These are phyloP conservation scores for Pterostichus madidus DNA, from an alignment of 2,888 invertebrate genomes.

Conservation along the genomic window DNA sequence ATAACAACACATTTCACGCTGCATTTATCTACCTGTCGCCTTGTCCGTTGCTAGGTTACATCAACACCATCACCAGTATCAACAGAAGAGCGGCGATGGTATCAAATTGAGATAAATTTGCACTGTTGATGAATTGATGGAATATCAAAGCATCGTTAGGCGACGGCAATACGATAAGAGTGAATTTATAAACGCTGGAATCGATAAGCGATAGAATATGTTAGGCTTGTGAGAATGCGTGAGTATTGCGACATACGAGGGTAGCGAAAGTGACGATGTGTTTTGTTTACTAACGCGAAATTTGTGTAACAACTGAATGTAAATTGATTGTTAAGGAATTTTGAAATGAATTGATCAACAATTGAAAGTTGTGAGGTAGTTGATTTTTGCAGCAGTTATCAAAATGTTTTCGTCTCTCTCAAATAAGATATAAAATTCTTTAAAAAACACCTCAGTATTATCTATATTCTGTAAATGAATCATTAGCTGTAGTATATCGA, in stretches of 20 bases:
- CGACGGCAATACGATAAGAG: constrained; percentile 59
- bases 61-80: too few species aligned
- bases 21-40: too few species aligned
- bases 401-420: too few species aligned
- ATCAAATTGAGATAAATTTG: too few species aligned
- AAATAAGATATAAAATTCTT: too few species aligned
- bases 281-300: constrained; percentile 2
- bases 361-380: neutral
- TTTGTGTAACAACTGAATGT: neutral
- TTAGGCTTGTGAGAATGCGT: neutral
- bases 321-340: neutral
- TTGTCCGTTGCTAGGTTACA: too few species aligned
- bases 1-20: too few species aligned
- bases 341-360: neutral
- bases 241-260: constrained; percentile 21
- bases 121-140: constrained; percentile 71
- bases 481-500: too few species aligned
- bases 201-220: neutral
- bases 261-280: constrained; percentile 37
- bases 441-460: too few species aligned
- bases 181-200: neutral
- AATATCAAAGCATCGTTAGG: constrained; percentile 72
- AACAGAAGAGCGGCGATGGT: too few species aligned
- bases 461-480: too few species aligned
- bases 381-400: neutral